Conservation (phyloP, 2,797 vertebrate genomes). For the Pteronotus mesoamericanus region DNA sequence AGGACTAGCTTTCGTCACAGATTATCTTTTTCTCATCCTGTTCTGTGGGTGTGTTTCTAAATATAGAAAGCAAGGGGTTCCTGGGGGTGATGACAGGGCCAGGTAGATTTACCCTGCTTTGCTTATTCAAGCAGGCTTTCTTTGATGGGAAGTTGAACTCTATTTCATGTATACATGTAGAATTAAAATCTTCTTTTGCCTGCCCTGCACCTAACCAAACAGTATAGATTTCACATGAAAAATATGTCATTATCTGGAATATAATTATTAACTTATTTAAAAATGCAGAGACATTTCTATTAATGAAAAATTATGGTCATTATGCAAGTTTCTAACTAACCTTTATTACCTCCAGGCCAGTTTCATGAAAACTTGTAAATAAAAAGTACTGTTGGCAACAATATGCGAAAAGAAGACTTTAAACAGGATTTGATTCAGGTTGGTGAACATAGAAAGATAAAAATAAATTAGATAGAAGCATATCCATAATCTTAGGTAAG, state of each 20-base stretch:
- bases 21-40: neutral
- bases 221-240: slow-evolving; percentile 1
- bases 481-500: neutral
- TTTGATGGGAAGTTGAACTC: neutral
- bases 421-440: neutral
- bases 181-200: neutral
- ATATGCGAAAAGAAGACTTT: neutral
- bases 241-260: neutral
- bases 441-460: neutral
- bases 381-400: neutral
- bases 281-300: slow-evolving; percentile 20
- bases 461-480: neutral
- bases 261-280: neutral
- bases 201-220: neutral
- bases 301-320: slow-evolving; percentile 25
- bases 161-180: neutral
- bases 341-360: neutral
- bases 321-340: slow-evolving; percentile 33
- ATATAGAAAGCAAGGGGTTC: neutral
- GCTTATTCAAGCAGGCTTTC: neutral
- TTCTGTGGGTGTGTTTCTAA: neutral
- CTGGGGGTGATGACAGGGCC: neutral
- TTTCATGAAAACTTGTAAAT: slow-evolving; percentile 39
- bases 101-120: neutral
- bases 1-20: neutral